These are phyloP conservation scores for Theocolax elegans DNA, from an alignment of 1,140 invertebrate genomes.

Conservation along the genomic window DNA sequence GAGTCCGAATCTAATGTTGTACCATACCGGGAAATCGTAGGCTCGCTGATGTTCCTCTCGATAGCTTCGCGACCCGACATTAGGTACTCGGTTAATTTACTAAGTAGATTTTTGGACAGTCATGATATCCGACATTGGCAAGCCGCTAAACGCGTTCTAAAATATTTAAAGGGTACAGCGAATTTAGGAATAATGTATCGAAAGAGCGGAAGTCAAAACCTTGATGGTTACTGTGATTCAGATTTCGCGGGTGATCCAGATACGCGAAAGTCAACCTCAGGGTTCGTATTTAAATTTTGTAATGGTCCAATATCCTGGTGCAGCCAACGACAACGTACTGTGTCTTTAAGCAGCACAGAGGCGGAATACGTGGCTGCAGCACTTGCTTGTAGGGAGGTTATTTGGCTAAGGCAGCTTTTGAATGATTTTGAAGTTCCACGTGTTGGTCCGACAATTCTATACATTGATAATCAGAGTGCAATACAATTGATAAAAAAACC, in stretches of 20 bases:
- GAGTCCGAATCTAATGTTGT: not conserved
- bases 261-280: conserved; percentile 38
- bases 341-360: conserved; percentile 40
- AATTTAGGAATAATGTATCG: conserved; percentile 40
- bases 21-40: conserved; percentile 54
- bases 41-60: conserved; percentile 59
- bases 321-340: conserved; percentile 28
- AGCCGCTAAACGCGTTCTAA: conserved; percentile 57
- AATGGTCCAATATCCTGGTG: conserved; percentile 2
- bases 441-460: too few species aligned
- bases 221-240: conserved; percentile 40
- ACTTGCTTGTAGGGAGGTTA: conserved; percentile 45
- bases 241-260: conserved; percentile 41
- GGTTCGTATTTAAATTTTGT: too few species aligned
- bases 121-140: conserved; percentile 51
- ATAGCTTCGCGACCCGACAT: conserved; percentile 59
- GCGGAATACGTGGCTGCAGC: too few species aligned
- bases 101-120: conserved; percentile 52
- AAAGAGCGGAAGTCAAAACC: conserved; percentile 19
- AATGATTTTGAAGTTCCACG: conserved; percentile 44
- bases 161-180: too few species aligned
- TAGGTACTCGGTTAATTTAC: conserved; percentile 52
- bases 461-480: too few species aligned
- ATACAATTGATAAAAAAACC: too few species aligned
- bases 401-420: conserved; percentile 50